phyloP scores from a whole-genome alignment of 2,888 invertebrate genomes.

The Allygus modestus region DNA sequence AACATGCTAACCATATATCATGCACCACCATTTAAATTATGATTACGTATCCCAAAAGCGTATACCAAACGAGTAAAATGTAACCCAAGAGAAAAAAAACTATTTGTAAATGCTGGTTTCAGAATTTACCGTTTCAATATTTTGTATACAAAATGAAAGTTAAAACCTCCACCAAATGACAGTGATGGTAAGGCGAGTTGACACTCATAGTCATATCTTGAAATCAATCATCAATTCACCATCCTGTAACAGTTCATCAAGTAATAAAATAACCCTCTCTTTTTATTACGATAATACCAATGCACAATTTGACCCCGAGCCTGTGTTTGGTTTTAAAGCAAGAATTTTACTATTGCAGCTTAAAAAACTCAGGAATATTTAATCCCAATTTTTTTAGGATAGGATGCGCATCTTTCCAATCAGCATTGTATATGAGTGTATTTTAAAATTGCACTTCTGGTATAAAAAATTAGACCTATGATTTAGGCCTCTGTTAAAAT shows the following conservation, averaged over 20 bases:
- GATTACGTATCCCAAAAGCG: conserved; percentile 20
- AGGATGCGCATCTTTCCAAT: no score
- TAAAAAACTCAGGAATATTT: no score
- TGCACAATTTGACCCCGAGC: background rate
- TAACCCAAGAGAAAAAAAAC: conserved; percentile 7
- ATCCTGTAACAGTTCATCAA: conserved; percentile 14
- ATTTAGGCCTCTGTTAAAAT: no score
- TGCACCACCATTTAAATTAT: background rate
- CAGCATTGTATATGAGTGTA: no score
- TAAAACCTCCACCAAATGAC: conserved; percentile 24
- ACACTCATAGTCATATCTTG: conserved; percentile 2
- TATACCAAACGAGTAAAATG: conserved; percentile 21
- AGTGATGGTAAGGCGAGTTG: background rate
- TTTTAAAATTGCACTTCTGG: no score
- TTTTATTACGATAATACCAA: background rate
- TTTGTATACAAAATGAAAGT: conserved; percentile 6
- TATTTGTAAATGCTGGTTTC: background rate
- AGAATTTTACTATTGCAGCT: no score
- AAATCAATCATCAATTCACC: conserved; percentile 34
- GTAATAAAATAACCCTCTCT: background rate
- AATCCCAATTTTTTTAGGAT: no score
- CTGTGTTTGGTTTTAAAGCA: no score
- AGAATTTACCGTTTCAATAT: conserved; percentile 28
- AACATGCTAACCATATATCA: conserved; percentile 15
- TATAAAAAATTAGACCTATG: no score